phyloP scores from a whole-genome alignment of 2,113 vertebrate species.

The Puntigrus tetrazona region DNA sequence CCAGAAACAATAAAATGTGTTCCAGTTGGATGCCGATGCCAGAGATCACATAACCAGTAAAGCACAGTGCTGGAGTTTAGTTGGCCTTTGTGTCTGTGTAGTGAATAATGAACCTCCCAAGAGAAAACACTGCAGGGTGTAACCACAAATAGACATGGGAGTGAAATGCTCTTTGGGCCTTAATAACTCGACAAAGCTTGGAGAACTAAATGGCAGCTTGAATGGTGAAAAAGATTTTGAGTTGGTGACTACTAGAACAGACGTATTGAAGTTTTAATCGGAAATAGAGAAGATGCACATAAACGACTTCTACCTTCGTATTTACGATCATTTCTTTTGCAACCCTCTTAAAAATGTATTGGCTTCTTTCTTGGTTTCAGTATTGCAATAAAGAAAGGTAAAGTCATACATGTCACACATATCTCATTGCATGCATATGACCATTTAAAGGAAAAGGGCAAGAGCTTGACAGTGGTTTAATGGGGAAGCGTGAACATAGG shows the following conservation, averaged over 20 bases:
- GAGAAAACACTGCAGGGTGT: neutral
- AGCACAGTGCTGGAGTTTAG: neutral
- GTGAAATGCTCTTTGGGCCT: neutral
- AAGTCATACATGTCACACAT: neutral
- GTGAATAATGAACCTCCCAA: neutral
- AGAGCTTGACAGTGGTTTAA: neutral
- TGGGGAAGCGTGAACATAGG: neutral
- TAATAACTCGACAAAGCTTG: neutral
- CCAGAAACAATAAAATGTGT: neutral
- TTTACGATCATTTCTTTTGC: neutral
- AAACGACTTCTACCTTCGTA: neutral
- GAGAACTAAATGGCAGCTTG: neutral
- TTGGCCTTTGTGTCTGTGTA: conserved; percentile 23
- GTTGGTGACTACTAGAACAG: neutral
- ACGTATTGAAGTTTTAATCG: neutral
- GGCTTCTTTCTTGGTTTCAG: neutral
- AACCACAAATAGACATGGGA: neutral
- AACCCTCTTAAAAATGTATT: conserved; percentile 7
- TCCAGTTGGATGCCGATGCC: neutral
- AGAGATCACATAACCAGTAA: neutral
- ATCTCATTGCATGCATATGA: neutral
- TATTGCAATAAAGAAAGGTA: neutral
- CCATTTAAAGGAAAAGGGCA: neutral
- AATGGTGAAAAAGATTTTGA: neutral
- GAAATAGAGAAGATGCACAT: neutral